Evolutionary conservation across 1,140 invertebrate genomes (phyloP).

Genomic region (Eumaeus atala): DNA sequence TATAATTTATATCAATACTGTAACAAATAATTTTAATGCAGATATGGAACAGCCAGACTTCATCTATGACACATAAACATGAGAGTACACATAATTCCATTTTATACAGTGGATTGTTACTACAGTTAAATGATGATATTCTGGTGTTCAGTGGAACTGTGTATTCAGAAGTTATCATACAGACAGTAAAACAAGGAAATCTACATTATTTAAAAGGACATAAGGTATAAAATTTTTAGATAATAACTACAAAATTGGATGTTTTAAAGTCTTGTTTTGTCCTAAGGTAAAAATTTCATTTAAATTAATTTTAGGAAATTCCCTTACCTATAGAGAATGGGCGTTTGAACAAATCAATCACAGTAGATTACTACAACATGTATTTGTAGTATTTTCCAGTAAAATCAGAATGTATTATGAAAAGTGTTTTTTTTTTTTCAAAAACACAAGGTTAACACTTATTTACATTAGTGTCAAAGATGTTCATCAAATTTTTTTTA

Average conservation of each 20-base stretch:
- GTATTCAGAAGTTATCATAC: conserved; percentile 55
- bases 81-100: conserved; percentile 52
- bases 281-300: no score
- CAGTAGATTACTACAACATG: no score
- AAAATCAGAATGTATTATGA: no score
- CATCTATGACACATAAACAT: conserved; percentile 23
- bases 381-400: no score
- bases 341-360: no score
- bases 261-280: no score
- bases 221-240: conserved; percentile 32
- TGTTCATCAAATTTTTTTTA: conserved; percentile 3
- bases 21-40: conserved; percentile 29
- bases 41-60: conserved; percentile 38
- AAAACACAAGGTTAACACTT: no score
- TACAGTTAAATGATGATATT: conserved; percentile 36
- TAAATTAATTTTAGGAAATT: no score
- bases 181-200: conserved; percentile 31
- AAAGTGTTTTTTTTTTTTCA: no score
- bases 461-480: no score
- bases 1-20: no score
- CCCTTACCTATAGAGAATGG: no score
- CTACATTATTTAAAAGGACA: conserved; percentile 49
- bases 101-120: conserved; percentile 54
- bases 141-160: conserved; percentile 58
- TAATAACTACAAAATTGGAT: background rate